Evolutionary conservation across 2,797 vertebrate species (phyloP).

Genomic region (Pseudochirops cupreus): DNA sequence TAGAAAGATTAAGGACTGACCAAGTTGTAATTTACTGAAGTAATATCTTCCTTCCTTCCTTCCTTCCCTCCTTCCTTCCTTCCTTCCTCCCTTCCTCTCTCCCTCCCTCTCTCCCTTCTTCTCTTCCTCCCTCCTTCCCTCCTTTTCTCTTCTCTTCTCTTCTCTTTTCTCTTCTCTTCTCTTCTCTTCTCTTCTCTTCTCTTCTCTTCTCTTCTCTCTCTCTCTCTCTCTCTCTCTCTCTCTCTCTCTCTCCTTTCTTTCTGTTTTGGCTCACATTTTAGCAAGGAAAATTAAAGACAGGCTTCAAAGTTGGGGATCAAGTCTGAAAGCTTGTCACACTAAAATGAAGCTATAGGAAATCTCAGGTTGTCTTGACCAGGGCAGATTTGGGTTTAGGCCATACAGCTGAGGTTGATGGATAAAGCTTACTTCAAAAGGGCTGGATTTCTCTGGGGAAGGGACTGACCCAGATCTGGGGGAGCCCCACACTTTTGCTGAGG

Average conservation of each 20-base stretch:
- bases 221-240: too few species aligned
- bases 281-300: not conserved
- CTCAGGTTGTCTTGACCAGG: not conserved
- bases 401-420: not conserved
- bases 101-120: too few species aligned
- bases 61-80: too few species aligned
- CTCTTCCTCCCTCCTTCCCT: too few species aligned
- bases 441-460: not conserved
- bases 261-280: not conserved
- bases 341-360: not conserved
- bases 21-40: not conserved
- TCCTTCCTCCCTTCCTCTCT: too few species aligned
- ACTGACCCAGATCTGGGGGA: not conserved
- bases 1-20: not conserved
- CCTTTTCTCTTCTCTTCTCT: not conserved
- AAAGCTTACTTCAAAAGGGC: not conserved
- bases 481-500: not conserved
- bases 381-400: not conserved
- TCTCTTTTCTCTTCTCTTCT: rapidly evolving
- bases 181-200: rapidly evolving
- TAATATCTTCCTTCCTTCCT: too few species aligned
- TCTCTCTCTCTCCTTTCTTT: not conserved
- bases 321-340: not conserved
- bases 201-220: too few species aligned
- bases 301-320: not conserved